Percentiles rank a stretch among this genome's conserved stretches.
phyloP scores from a whole-genome alignment of 2,113 vertebrate species.

The Sciurus niger region DNA sequence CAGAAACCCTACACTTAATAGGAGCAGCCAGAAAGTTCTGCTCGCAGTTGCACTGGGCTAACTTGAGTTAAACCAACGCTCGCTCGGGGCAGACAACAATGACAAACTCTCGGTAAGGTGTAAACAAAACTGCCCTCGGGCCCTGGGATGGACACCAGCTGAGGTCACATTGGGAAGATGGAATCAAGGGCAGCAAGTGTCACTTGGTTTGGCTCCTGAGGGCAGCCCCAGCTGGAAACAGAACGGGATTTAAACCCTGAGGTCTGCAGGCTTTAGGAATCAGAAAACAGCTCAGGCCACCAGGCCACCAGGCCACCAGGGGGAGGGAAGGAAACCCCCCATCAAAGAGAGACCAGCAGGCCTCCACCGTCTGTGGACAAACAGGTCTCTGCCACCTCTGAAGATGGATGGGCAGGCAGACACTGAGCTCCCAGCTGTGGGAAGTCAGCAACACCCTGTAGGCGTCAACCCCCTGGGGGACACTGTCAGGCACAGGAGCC shows the following conservation, averaged over 20 bases:
- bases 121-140: neutral
- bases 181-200: neutral
- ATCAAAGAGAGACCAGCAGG: neutral
- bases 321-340: neutral
- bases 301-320: neutral
- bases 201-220: neutral
- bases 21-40: neutral
- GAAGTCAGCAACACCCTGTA: neutral
- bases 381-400: neutral
- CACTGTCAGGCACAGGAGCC: neutral
- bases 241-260: neutral
- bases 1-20: neutral
- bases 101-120: neutral
- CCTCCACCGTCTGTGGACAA: neutral
- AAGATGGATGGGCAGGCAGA: neutral
- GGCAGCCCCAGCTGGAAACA: neutral
- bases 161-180: neutral
- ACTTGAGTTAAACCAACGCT: neutral
- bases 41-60: neutral
- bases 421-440: neutral
- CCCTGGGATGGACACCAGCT: neutral
- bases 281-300: neutral
- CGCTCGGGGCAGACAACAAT: neutral
- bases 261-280: neutral
- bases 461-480: neutral